phyloP scores from a whole-genome alignment of 2,797 vertebrate species.

The Anguilla anguilla region DNA sequence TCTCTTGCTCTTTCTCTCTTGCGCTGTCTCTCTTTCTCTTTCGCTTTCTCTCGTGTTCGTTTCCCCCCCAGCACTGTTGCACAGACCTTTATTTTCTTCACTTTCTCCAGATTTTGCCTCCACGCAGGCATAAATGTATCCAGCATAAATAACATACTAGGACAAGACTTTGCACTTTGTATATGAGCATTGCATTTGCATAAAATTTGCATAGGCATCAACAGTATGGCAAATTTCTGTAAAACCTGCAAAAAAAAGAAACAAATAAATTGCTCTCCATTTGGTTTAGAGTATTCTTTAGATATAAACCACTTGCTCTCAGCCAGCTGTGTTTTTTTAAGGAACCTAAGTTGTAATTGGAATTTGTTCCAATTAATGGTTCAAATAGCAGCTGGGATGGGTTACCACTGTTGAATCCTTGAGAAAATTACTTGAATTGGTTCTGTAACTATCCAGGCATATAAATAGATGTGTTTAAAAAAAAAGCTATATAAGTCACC shows the following conservation, averaged over 20 bases:
- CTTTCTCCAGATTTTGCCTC: neutral
- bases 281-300: neutral
- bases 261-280: neutral
- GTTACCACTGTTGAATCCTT: neutral
- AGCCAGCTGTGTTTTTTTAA: neutral
- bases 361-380: neutral
- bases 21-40: neutral
- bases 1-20: neutral
- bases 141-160: neutral
- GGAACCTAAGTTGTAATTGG: neutral
- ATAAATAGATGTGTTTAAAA: neutral
- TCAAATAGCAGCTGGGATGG: neutral
- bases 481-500: neutral
- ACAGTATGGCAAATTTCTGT: neutral
- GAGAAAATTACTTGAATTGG: neutral
- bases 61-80: neutral
- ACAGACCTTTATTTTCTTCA: neutral
- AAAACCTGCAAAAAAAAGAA: neutral
- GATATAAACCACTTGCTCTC: neutral
- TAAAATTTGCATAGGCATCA: conserved; percentile 1
- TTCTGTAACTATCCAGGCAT: neutral
- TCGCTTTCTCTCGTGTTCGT: too few species aligned
- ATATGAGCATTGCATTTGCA: neutral
- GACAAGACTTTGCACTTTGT: neutral
- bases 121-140: neutral